phyloP scores from a whole-genome alignment of 2,113 vertebrate species.

The Nansenia antarctica region DNA sequence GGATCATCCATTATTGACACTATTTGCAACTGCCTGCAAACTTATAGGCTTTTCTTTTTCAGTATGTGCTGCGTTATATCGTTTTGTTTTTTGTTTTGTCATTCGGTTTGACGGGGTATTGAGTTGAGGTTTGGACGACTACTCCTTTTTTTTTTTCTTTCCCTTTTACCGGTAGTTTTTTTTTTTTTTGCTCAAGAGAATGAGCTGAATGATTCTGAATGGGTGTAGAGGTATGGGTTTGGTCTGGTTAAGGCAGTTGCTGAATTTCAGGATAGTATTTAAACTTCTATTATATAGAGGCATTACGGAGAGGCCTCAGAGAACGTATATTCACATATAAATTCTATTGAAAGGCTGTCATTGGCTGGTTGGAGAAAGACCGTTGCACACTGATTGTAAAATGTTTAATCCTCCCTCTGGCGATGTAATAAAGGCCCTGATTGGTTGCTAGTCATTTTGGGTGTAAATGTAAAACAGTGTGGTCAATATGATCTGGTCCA shows the following conservation, averaged over 20 bases:
- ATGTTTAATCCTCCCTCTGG: conserved; percentile 34
- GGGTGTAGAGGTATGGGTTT: conserved; percentile 41
- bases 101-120: conserved; percentile 49
- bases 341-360: conserved; percentile 42
- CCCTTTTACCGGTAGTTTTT: neutral
- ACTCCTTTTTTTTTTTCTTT: conserved; percentile 37
- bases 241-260: conserved; percentile 41
- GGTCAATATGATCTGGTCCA: conserved; percentile 25
- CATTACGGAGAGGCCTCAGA: conserved; percentile 36
- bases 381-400: conserved; percentile 44
- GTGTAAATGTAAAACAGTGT: conserved; percentile 40
- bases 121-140: conserved; percentile 50
- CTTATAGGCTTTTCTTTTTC: conserved; percentile 56
- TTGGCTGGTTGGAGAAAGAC: conserved; percentile 51
- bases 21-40: conserved; percentile 64
- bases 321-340: conserved; percentile 47
- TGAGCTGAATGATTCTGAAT: conserved; percentile 52
- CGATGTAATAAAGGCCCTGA: conserved; percentile 55
- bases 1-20: conserved; percentile 54
- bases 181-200: conserved; percentile 36
- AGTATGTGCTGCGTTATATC: conserved; percentile 58
- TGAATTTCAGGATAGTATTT: conserved; percentile 59
- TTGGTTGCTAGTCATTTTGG: conserved; percentile 47
- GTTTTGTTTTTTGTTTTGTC: conserved; percentile 51
- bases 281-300: conserved; percentile 53